Percentiles rank a stretch among this genome's conserved stretches.
Conservation (phyloP, 2,797 vertebrate genomes). For the Chanos chanos region DNA sequence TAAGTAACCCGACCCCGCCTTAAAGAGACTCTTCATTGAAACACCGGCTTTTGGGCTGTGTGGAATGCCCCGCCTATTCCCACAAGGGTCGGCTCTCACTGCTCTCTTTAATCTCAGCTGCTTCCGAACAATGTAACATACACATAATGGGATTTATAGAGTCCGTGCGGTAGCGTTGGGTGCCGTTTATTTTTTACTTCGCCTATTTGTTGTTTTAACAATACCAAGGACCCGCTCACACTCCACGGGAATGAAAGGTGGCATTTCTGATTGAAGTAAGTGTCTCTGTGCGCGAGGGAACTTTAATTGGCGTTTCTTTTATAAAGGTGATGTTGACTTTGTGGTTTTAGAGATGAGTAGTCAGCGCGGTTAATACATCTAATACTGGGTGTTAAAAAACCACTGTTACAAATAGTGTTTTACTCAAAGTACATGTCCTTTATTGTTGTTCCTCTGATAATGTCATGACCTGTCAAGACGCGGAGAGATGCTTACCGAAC, state of each 20-base stretch:
- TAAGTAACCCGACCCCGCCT: constrained; percentile 38
- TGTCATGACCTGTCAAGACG: too few relatives aligned
- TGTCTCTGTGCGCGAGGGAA: constrained; percentile 11
- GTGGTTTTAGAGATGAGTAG: not conserved
- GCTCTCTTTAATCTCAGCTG: constrained; percentile 36
- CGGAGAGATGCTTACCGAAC: too few relatives aligned
- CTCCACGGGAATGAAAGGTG: constrained; percentile 35
- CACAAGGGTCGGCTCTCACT: constrained; percentile 17
- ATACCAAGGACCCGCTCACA: constrained; percentile 5
- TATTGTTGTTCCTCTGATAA: too few relatives aligned
- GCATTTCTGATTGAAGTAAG: constrained; percentile 45
- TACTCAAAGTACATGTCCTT: too few relatives aligned
- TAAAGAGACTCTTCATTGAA: constrained; percentile 11
- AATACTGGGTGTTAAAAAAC: too few relatives aligned
- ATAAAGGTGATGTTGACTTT: not conserved
- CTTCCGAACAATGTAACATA: constrained; percentile 42
- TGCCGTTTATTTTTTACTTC: constrained; percentile 6
- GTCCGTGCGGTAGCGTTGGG: constrained; percentile 17
- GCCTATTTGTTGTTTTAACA: constrained; percentile 21
- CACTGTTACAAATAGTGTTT: too few relatives aligned
- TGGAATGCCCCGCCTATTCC: constrained; percentile 32
- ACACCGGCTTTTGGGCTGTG: constrained; percentile 14
- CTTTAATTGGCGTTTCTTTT: constrained; percentile 19
- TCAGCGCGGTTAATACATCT: too few relatives aligned
- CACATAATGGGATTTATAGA: constrained; percentile 44